A percentile compares a stretch with the other conserved stretches of the same genome.
These are phyloP conservation scores for Oncorhynchus mykiss DNA, from an alignment of 2,113 vertebrate species.

Conservation along the genomic window DNA sequence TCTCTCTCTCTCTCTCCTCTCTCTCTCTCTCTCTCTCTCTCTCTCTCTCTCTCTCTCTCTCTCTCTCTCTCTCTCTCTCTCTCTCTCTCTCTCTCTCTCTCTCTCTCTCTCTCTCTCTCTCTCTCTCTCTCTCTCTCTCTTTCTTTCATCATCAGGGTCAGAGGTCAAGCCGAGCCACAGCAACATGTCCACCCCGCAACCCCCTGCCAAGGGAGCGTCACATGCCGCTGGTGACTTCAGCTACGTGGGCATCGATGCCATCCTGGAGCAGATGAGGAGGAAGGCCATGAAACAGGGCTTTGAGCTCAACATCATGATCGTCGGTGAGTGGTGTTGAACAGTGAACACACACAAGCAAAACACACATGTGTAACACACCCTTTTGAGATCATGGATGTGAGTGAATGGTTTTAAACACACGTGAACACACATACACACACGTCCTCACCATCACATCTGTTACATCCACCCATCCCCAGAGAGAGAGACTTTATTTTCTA, in stretches of 20 bases:
- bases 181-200: conserved; percentile 78
- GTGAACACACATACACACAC: background rate
- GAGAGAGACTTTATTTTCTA: too few species aligned
- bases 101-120: background rate
- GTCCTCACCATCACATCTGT: background rate
- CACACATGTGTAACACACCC: conserved; percentile 1
- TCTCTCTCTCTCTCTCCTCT: too few species aligned
- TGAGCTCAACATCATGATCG: conserved; percentile 98
- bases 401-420: background rate
- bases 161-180: conserved; percentile 73
- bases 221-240: conserved; percentile 79
- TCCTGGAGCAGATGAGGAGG: conserved; percentile 97
- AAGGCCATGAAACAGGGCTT: conserved; percentile 99
- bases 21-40: background rate
- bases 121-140: too few species aligned
- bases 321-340: conserved; percentile 79
- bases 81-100: too few species aligned
- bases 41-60: too few species aligned
- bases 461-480: background rate
- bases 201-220: conserved; percentile 75
- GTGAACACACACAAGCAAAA: background rate
- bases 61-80: background rate
- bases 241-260: conserved; percentile 96
- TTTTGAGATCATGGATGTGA: background rate
- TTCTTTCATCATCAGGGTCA: conserved; percentile 61